Conservation (phyloP, 2,113 vertebrate genomes). For the Lampris megalopsis region DNA sequence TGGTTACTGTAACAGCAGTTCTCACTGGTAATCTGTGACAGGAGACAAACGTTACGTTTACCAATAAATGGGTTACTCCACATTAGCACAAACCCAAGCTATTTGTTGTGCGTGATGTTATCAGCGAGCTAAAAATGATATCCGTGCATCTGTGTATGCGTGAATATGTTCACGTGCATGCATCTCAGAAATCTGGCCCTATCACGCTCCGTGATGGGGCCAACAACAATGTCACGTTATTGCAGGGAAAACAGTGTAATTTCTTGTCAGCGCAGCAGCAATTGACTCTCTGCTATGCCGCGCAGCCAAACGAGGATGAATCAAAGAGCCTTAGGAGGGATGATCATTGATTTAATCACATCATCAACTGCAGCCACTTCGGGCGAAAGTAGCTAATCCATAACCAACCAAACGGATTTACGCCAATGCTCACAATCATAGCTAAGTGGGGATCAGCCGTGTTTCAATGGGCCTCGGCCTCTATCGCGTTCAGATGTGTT, state of each 20-base stretch:
- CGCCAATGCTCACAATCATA: constrained; percentile 37
- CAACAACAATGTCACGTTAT: constrained; percentile 3
- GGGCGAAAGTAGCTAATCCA: constrained; percentile 66
- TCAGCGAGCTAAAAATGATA: too few relatives aligned
- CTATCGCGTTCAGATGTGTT: constrained; percentile 61
- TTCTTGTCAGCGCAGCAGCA: constrained; percentile 8
- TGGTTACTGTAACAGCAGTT: background rate
- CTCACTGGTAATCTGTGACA: constrained; percentile 16
- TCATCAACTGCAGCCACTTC: constrained; percentile 66
- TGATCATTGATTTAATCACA: constrained; percentile 74
- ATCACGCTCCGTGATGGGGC: background rate
- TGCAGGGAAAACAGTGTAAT: constrained; percentile 16
- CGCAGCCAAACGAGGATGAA: constrained; percentile 53
- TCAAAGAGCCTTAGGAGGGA: constrained; percentile 59
- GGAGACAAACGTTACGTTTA: background rate
- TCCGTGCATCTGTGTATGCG: too few relatives aligned
- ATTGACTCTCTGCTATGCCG: constrained; percentile 19
- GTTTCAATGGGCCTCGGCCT: constrained; percentile 49
- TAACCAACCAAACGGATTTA: constrained; percentile 58
- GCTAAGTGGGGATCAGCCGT: constrained; percentile 58
- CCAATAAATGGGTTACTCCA: background rate
- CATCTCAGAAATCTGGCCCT: too few relatives aligned
- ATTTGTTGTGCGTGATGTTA: too few relatives aligned
- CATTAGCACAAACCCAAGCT: background rate
- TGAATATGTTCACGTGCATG: too few relatives aligned